Conservation (phyloP, 2,113 vertebrate species). For the Pollimyrus isidori region DNA sequence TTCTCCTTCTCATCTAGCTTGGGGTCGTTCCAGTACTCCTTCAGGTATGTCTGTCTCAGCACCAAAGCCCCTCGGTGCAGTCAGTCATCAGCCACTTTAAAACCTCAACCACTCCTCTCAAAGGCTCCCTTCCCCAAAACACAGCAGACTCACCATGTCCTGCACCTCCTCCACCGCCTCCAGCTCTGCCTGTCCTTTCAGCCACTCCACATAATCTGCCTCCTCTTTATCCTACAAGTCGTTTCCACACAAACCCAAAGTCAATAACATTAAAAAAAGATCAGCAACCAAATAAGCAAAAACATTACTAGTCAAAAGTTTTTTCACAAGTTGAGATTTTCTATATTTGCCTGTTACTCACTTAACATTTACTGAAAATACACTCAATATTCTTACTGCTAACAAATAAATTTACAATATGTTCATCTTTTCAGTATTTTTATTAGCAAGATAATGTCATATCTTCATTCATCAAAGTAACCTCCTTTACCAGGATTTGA, state of each 20-base stretch:
- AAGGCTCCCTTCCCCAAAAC: background rate
- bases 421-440: no score
- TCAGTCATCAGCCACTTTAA: background rate
- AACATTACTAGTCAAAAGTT: no score
- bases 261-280: background rate
- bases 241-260: background rate
- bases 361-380: no score
- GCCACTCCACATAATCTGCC: constrained; percentile 72
- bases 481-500: no score
- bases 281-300: background rate
- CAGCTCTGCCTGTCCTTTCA: constrained; percentile 70
- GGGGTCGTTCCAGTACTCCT: constrained; percentile 77
- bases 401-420: no score
- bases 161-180: constrained; percentile 52
- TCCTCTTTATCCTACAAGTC: constrained; percentile 70
- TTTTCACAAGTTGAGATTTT: no score
- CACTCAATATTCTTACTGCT: no score
- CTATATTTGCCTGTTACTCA: no score
- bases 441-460: no score
- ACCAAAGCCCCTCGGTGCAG: constrained; percentile 2
- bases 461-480: no score
- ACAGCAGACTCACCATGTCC: constrained; percentile 70
- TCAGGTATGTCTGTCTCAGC: constrained; percentile 62
- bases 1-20: constrained; percentile 71
- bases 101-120: background rate